These are phyloP conservation scores for Pardosa pseudoannulata DNA, from an alignment of 2,888 invertebrate genomes.

Conservation along the genomic window DNA sequence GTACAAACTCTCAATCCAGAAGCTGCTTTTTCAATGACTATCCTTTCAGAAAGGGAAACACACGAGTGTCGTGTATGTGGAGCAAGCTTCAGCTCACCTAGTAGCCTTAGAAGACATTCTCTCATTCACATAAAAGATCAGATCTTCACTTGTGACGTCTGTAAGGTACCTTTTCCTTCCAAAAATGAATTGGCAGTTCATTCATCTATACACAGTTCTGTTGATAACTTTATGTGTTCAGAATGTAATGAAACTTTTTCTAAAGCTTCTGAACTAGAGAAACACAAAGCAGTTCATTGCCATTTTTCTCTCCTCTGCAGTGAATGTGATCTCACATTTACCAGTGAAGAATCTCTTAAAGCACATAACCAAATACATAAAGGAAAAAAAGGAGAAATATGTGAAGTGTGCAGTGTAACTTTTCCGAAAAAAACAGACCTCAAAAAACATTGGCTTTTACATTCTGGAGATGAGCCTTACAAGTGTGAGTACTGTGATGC, in stretches of 20 bases:
- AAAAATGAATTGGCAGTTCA: slow-evolving; percentile 14
- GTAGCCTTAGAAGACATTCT: slow-evolving; percentile 28
- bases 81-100: slow-evolving; percentile 32
- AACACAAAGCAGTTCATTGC: slow-evolving; percentile 28
- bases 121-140: slow-evolving; percentile 21
- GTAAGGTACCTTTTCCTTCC: slow-evolving; percentile 1
- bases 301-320: slow-evolving; percentile 8
- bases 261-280: slow-evolving; percentile 25
- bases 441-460: slow-evolving; percentile 32
- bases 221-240: slow-evolving; percentile 16
- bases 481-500: slow-evolving; percentile 43
- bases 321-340: slow-evolving; percentile 34
- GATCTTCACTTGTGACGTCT: background rate
- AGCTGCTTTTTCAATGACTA: slow-evolving; percentile 15
- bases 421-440: slow-evolving; percentile 16
- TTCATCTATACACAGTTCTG: background rate
- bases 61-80: slow-evolving; percentile 46
- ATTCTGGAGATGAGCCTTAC: slow-evolving; percentile 32
- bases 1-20: slow-evolving; percentile 25
- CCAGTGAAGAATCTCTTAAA: slow-evolving; percentile 5
- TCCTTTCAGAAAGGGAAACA: slow-evolving; percentile 17
- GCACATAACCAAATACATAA: slow-evolving; percentile 23
- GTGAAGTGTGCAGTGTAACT: slow-evolving; percentile 7
- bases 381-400: background rate
- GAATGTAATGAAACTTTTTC: slow-evolving; percentile 34